Evolutionary conservation across 2,113 vertebrate genomes (phyloP).

Genomic region (Jaculus jaculus): DNA sequence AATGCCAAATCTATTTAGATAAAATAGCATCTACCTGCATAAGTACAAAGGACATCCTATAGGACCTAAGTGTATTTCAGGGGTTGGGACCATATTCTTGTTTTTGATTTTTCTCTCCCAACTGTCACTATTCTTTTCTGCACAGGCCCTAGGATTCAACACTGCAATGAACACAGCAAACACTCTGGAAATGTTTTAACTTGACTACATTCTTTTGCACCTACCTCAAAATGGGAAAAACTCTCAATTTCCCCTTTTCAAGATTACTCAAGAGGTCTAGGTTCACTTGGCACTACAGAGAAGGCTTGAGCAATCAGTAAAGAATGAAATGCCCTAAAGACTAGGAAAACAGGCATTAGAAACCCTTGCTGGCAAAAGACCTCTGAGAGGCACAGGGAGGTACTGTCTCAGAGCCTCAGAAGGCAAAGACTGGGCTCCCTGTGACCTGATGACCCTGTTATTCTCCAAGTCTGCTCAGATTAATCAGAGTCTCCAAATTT

Average conservation of each 20-base stretch:
- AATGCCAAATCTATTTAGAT: not conserved
- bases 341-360: conserved; percentile 46
- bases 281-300: conserved; percentile 51
- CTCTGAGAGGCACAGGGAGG: not conserved
- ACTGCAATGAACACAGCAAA: not conserved
- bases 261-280: conserved; percentile 35
- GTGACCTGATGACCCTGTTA: conserved; percentile 14
- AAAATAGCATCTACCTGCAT: not conserved
- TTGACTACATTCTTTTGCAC: not conserved
- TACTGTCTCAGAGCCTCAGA: not conserved
- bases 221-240: not conserved
- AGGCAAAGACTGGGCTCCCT: conserved; percentile 29
- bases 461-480: conserved; percentile 63
- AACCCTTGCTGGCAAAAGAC: conserved; percentile 17
- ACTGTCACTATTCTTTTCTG: no score
- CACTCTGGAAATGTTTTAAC: conserved; percentile 4
- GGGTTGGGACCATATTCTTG: not conserved
- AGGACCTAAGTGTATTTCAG: not conserved
- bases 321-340: conserved; percentile 59
- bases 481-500: conserved; percentile 70
- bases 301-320: conserved; percentile 69
- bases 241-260: not conserved
- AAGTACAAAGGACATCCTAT: not conserved
- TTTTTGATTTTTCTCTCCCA: not conserved
- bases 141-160: not conserved